Conservation (phyloP, 2,113 vertebrate genomes). For the Notiomystis cincta region DNA sequence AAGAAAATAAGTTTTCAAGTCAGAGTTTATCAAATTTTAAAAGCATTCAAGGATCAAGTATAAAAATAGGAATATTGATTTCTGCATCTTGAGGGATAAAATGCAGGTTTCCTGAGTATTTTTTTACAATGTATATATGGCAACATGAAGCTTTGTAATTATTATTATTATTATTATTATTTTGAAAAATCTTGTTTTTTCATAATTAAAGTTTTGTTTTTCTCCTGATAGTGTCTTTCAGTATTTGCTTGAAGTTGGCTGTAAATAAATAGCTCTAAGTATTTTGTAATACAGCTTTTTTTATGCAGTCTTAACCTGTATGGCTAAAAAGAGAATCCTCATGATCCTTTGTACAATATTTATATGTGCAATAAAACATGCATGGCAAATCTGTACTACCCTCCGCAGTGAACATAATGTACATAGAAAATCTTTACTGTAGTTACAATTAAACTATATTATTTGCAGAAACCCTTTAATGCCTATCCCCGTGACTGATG, state of each 20-base stretch:
- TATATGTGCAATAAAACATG: constrained; percentile 75
- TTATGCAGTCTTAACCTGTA: constrained; percentile 59
- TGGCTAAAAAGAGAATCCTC: constrained; percentile 34
- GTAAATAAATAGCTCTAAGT: constrained; percentile 71
- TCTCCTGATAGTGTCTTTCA: constrained; percentile 65
- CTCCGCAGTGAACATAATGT: constrained; percentile 76
- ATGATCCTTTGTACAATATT: constrained; percentile 71
- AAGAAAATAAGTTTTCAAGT: constrained; percentile 61
- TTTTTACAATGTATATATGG: constrained; percentile 77
- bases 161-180: constrained; percentile 79
- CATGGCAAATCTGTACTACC: constrained; percentile 47
- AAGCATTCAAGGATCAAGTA: constrained; percentile 33
- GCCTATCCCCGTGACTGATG: neutral
- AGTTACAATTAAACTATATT: constrained; percentile 77
- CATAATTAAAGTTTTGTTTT: constrained; percentile 71
- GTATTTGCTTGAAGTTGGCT: constrained; percentile 70
- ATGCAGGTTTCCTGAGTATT: constrained; percentile 71
- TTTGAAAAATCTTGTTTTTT: constrained; percentile 73
- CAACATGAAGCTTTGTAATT: constrained; percentile 71
- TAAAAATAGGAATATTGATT: constrained; percentile 66
- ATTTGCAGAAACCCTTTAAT: constrained; percentile 60
- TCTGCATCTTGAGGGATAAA: constrained; percentile 69
- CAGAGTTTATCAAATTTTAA: constrained; percentile 58
- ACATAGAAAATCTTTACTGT: constrained; percentile 55
- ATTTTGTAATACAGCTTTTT: constrained; percentile 76